A percentile compares a stretch with the other conserved stretches of the same genome.
Conservation (phyloP, 1,140 invertebrate species). For the Neocloeon triangulifer region DNA sequence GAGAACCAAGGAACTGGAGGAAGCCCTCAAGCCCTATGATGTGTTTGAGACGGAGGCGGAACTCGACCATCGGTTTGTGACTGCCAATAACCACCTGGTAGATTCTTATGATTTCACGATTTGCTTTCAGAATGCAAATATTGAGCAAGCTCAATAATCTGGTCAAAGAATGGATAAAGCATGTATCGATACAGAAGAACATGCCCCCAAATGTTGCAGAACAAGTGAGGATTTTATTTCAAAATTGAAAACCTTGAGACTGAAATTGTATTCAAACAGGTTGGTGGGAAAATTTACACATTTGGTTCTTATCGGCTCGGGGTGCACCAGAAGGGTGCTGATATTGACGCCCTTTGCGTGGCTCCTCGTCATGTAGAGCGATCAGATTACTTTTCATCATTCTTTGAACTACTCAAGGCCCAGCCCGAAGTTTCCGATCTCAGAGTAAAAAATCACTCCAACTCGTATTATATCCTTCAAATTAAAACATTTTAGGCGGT, state of each 20-base stretch:
- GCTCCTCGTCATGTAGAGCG: constrained; percentile 88
- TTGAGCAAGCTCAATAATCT: constrained; percentile 62
- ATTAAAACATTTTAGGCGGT: constrained; percentile 36
- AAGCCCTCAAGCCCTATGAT: constrained; percentile 62
- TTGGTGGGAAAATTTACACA: constrained; percentile 96
- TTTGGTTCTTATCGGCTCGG: constrained; percentile 88
- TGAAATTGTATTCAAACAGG: too few species aligned
- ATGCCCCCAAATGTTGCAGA: constrained; percentile 70
- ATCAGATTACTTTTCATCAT: constrained; percentile 83
- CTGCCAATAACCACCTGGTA: too few species aligned
- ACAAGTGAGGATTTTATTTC: too few species aligned
- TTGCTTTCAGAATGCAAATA: constrained; percentile 25
- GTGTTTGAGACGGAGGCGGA: constrained; percentile 83
- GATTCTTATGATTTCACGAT: too few species aligned
- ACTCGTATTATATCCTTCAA: background rate
- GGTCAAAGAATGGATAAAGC: constrained; percentile 79
- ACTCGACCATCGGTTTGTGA: constrained; percentile 71
- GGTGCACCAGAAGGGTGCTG: constrained; percentile 92
- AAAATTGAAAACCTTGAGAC: too few species aligned
- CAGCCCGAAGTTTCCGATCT: constrained; percentile 72
- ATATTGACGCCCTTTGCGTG: constrained; percentile 97
- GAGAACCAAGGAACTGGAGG: constrained; percentile 61
- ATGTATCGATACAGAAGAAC: constrained; percentile 67
- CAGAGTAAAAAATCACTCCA: constrained; percentile 30
- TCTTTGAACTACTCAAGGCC: constrained; percentile 73